These are phyloP conservation scores for Bombus difficillimus DNA, from an alignment of 1,140 invertebrate genomes.

Conservation along the genomic window DNA sequence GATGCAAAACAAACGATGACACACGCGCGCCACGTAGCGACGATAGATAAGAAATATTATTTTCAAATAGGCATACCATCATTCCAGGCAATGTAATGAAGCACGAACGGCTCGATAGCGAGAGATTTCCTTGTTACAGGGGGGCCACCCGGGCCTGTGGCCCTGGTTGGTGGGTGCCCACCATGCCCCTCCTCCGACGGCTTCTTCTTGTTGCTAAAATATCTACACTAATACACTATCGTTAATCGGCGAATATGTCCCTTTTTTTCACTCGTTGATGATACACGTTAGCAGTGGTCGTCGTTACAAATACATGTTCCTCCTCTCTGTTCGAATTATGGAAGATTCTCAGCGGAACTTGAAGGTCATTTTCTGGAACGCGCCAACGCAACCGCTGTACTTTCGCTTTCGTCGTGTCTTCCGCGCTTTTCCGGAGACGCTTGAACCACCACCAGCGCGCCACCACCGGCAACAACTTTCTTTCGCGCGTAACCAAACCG, in stretches of 20 bases:
- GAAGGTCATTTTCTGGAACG: constrained; percentile 63
- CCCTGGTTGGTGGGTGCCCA: constrained; percentile 71
- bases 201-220: constrained; percentile 26
- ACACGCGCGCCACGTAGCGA: neutral
- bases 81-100: constrained; percentile 76
- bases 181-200: constrained; percentile 69
- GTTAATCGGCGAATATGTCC: neutral
- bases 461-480: constrained; percentile 5
- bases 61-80: constrained; percentile 75
- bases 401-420: constrained; percentile 33
- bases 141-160: constrained; percentile 70
- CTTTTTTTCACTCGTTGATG: neutral
- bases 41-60: constrained; percentile 13
- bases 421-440: constrained; percentile 19
- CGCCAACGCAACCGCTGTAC: constrained; percentile 14
- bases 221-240: constrained; percentile 30
- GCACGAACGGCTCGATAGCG: constrained; percentile 64
- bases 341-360: constrained; percentile 63
- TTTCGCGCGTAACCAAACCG: neutral
- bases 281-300: neutral
- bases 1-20: constrained; percentile 25
- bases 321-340: neutral
- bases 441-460: neutral
- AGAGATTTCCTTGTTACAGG: constrained; percentile 70
- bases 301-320: constrained; percentile 28